Base-by-base conservation (phyloP, 2,888 invertebrate species). In the Dromius quadrimaculatus region DNA sequence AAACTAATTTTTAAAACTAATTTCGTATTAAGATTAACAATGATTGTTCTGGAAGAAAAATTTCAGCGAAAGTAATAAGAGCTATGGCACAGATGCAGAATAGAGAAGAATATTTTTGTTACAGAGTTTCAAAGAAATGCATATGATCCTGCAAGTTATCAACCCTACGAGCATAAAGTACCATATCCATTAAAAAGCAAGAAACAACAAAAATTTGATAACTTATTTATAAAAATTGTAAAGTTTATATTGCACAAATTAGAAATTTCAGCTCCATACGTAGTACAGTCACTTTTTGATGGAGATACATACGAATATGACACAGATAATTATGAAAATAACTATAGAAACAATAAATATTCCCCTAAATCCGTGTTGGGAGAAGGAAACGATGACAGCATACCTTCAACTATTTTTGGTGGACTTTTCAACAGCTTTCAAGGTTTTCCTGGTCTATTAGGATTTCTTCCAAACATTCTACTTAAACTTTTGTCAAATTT, bases 401-500 rank as follows among this genome's bases (percentile, higher is more conserved):
- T 5, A 45, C 76, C 9, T 76, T 78, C 28, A n/a, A n/a, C n/a
- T n/a, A n/a, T n/a, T n/a, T n/a, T n/a, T n/a, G 74, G 74, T 71
- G 76, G 76, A 71, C 71, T 81, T 5, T n/a, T 43, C 50, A 62
- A 11, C 70, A 45, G 32, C 17, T 47, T 62, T 62, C 62, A 61
- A 62, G 68, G 68, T 68, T 68, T 68, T 59, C 9, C 13, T 15
- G 82, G 82, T 4, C 50, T 79, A 9, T 75, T 79, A 19, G 81
- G 81, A 0, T 77, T 76, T 34, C 59, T 81, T 2, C 82, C 83
- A 1, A 72, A 80, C 62, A 73, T 82, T 59, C 63, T 81, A 19
- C 69, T 82, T 19, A 79, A 78, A 74, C 5, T 81, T 13, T 32
- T 81, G 5, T 78, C 80, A 17, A 78, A 77, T 15, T 28, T 80